Conservation (phyloP, 2,888 invertebrate genomes). For the Lasioglossum villosulum region DNA sequence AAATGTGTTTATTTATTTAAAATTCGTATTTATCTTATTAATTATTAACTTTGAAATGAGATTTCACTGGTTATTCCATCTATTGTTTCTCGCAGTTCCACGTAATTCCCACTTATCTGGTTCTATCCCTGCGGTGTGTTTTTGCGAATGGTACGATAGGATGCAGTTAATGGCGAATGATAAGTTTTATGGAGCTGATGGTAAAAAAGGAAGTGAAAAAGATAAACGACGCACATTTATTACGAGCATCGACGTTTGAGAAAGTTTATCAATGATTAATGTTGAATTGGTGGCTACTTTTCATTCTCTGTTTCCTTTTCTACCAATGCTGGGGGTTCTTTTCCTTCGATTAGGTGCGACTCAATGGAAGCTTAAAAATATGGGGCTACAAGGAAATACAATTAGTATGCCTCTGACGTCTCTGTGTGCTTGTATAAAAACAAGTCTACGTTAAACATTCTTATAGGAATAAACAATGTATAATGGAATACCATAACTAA, state of each 20-base stretch:
- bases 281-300: conserved; percentile 47
- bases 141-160: conserved; percentile 51
- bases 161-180: conserved; percentile 61
- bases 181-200: conserved; percentile 60
- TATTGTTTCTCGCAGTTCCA: background rate
- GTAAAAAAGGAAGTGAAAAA: conserved; percentile 47
- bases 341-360: conserved; percentile 24
- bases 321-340: background rate
- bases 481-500: background rate
- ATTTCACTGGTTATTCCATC: background rate
- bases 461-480: background rate
- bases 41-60: background rate
- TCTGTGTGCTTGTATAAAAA: no score
- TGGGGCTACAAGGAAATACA: background rate
- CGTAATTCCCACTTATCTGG: conserved; percentile 5
- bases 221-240: conserved; percentile 67
- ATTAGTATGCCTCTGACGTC: background rate
- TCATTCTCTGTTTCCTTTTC: conserved; percentile 1
- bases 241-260: conserved; percentile 58
- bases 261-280: conserved; percentile 70
- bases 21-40: background rate
- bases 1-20: background rate
- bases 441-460: background rate
- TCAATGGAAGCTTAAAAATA: background rate
- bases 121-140: conserved; percentile 11